Evolutionary conservation across 2,113 vertebrate species (phyloP), one percentile per base, ranked within the genome.

Genomic region (Cyrtonyx montezumae): DNA sequence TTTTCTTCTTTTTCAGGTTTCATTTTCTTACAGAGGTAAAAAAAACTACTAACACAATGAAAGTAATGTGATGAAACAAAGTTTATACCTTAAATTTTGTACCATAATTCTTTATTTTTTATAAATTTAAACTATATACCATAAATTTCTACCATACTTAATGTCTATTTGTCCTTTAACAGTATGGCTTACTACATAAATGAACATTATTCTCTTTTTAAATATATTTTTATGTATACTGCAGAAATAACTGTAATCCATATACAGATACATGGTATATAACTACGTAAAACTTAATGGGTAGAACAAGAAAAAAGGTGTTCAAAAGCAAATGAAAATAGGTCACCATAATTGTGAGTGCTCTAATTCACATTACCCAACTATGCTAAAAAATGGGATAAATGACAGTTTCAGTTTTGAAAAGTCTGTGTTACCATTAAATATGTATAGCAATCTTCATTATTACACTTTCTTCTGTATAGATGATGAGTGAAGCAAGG

Each of bases 1-100:
- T 2, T 34, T 42, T 93, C 90, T 93, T 89, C 55, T 86, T 96
- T 96, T 96, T 93, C 56, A 84, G 26, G 53, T 94, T 95, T 86
- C 37, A 67, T 95, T 97, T 96, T 94, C 48, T 75, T 87, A 74
- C 26, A 89, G 68, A 94, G 32, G 58, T 78, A 87, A 14, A 7
- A 91, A 94, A 94, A 49, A 13, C 37, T 66, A 16, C 37, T 48
- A 28, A 69, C 7, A 53, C 0, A 13, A 34, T 46, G 13, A 76
- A 91, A 66, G 1, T 14, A 77, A 65, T 22, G 36, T 48, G 45
- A 51, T 48, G 46, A 94, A 48, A 89, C 81, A 87, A 10, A 65
- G 80, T 32, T 6, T 59, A 8, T 28, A 37, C 37, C 37, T 37
- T 37, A 37, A 37, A 37, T 37, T 37, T 37, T 37, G 9, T 37